Conservation (phyloP, 2,797 vertebrate species). For the Neosalanx taihuensis region DNA sequence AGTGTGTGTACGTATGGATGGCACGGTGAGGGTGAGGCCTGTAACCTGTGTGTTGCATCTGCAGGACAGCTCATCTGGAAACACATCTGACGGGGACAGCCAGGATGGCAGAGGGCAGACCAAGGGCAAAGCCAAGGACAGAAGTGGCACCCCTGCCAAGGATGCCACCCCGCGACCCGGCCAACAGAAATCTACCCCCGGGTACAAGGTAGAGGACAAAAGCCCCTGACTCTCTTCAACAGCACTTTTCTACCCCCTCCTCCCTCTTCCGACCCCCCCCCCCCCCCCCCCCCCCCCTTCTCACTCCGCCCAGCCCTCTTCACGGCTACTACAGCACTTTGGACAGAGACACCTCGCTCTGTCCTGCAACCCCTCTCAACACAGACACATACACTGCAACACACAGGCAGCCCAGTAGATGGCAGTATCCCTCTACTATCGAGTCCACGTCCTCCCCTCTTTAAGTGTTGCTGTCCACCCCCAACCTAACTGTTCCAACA, state of each 20-base stretch:
- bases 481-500: constrained; percentile 22
- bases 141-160: constrained; percentile 82
- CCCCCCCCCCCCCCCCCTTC: constrained; percentile 56
- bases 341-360: constrained; percentile 57
- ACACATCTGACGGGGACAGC: constrained; percentile 92
- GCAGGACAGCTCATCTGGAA: constrained; percentile 95
- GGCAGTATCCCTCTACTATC: constrained; percentile 61
- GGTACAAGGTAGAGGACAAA: constrained; percentile 99
- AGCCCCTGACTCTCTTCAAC: constrained; percentile 89
- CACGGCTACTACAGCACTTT: constrained; percentile 63
- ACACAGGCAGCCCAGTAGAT: constrained; percentile 26
- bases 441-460: constrained; percentile 13
- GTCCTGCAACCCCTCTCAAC: constrained; percentile 10
- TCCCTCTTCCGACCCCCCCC: constrained; percentile 51
- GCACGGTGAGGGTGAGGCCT: background rate
- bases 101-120: constrained; percentile 86
- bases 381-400: constrained; percentile 16
- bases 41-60: constrained; percentile 19
- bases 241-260: constrained; percentile 69
- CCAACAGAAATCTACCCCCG: constrained; percentile 89
- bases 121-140: constrained; percentile 91
- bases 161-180: constrained; percentile 86
- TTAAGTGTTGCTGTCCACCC: constrained; percentile 20
- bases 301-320: constrained; percentile 61
- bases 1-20: background rate